Percentiles rank a stretch among this genome's conserved stretches.
These are phyloP conservation scores for Diuraphis noxia DNA, from an alignment of 1,140 invertebrate species.

Conservation along the genomic window DNA sequence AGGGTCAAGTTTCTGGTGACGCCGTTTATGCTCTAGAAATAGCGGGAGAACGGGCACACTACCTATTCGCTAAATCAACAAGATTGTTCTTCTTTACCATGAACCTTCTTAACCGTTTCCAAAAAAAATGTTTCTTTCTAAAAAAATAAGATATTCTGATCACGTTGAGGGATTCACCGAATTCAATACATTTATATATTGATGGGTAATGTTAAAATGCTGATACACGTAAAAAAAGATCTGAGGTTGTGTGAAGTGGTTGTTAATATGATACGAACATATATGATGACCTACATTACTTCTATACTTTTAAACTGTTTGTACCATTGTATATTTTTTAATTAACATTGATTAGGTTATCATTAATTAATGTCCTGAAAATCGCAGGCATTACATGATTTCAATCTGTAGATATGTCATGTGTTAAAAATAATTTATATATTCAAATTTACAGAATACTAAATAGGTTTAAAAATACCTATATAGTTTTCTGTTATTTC, in stretches of 20 bases:
- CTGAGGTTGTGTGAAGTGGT: not conserved
- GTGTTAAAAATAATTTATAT: no score
- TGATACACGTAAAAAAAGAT: conserved; percentile 4
- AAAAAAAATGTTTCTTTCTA: not conserved
- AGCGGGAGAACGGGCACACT: not conserved
- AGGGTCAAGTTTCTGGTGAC: conserved; percentile 9
- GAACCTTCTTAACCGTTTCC: not conserved
- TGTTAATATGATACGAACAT: not conserved
- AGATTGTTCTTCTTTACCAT: not conserved
- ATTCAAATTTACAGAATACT: no score
- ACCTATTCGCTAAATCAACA: conserved; percentile 21
- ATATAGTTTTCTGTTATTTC: not conserved
- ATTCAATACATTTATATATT: not conserved
- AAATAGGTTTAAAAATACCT: no score
- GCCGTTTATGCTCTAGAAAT: not conserved
- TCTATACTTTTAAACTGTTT: not conserved
- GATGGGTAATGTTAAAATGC: not conserved
- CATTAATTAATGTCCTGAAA: not conserved
- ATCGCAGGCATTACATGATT: not conserved
- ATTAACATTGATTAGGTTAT: not conserved
- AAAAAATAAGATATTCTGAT: not conserved
- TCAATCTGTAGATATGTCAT: not conserved
- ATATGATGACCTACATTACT: not conserved
- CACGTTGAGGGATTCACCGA: not conserved
- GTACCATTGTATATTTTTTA: not conserved